A percentile compares a stretch with the other conserved stretches of the same genome.
Conservation (phyloP, 2,888 invertebrate species). For the Drosophila atripex region DNA sequence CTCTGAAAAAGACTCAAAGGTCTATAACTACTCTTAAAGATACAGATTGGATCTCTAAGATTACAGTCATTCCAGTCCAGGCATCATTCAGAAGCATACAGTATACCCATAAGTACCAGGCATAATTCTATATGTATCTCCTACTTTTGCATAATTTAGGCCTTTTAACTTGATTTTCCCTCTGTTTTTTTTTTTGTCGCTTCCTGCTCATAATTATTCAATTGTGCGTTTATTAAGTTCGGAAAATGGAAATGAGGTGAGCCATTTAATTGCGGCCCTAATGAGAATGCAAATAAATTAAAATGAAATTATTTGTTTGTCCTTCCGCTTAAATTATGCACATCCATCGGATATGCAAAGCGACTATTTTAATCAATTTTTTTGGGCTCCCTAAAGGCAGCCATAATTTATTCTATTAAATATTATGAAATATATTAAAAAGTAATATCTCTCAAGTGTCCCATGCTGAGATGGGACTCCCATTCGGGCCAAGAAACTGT, state of each 20-base stretch:
- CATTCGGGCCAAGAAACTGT: slow-evolving; percentile 24
- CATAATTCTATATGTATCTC: neutral
- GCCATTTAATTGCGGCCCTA: slow-evolving; percentile 45
- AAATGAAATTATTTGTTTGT: slow-evolving; percentile 38
- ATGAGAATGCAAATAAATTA: slow-evolving; percentile 47
- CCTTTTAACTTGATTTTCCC: slow-evolving; percentile 6
- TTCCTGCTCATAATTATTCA: slow-evolving; percentile 33
- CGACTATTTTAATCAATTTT: neutral
- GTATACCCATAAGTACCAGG: too few species aligned
- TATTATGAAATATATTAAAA: too few species aligned
- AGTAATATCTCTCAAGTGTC: too few species aligned
- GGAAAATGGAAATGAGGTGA: slow-evolving; percentile 11
- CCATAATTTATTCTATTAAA: too few species aligned
- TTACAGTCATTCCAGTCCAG: too few species aligned
- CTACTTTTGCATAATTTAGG: slow-evolving; percentile 21
- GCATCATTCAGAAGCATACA: too few species aligned
- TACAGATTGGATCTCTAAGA: too few species aligned
- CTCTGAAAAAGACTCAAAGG: too few species aligned
- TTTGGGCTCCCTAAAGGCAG: too few species aligned
- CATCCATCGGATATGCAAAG: slow-evolving; percentile 30
- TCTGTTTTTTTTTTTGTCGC: slow-evolving; percentile 4
- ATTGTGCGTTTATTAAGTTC: slow-evolving; percentile 41
- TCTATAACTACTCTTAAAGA: too few species aligned
- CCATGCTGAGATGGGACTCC: neutral
- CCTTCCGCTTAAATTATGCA: slow-evolving; percentile 40